Evolutionary conservation across 2,888 invertebrate genomes (phyloP).

Genomic region (Rhabditoides inermis): DNA sequence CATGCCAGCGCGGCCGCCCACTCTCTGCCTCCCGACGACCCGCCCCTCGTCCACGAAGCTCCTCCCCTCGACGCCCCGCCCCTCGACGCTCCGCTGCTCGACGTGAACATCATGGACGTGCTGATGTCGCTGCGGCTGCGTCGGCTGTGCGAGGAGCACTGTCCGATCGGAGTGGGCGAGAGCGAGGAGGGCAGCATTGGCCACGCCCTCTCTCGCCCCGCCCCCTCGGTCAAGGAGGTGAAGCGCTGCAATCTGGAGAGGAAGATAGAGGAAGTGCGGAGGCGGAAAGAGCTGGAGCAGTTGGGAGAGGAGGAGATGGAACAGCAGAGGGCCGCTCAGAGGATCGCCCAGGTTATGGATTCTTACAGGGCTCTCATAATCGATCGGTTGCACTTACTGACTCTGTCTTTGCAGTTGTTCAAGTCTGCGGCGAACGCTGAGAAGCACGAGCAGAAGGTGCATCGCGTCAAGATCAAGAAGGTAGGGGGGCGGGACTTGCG

Average conservation of each 20-base stretch:
- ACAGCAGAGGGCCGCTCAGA: no score
- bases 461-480: slow-evolving; percentile 1
- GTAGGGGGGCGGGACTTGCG: not conserved
- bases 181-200: not conserved
- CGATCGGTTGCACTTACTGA: no score
- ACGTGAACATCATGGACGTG: not conserved
- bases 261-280: slow-evolving; percentile 3
- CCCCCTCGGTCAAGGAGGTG: not conserved
- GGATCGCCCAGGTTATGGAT: no score
- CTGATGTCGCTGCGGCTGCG: not conserved
- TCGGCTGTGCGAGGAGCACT: not conserved
- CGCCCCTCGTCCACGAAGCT: not conserved
- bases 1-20: not conserved
- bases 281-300: not conserved
- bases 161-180: not conserved
- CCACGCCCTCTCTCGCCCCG: not conserved
- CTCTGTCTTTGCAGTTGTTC: not conserved
- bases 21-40: not conserved
- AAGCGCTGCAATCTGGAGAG: slow-evolving; percentile 3
- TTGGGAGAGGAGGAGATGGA: not conserved
- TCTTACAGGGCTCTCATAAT: no score
- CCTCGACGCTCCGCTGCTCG: no score
- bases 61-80: no score
- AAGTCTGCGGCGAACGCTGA: slow-evolving; percentile 1
- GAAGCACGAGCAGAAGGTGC: slow-evolving; percentile 2